Base-by-base conservation (phyloP, 30 jellyfish, hydroid and myxozoan species). In the Hydractinia symbiolongicarpus region DNA sequence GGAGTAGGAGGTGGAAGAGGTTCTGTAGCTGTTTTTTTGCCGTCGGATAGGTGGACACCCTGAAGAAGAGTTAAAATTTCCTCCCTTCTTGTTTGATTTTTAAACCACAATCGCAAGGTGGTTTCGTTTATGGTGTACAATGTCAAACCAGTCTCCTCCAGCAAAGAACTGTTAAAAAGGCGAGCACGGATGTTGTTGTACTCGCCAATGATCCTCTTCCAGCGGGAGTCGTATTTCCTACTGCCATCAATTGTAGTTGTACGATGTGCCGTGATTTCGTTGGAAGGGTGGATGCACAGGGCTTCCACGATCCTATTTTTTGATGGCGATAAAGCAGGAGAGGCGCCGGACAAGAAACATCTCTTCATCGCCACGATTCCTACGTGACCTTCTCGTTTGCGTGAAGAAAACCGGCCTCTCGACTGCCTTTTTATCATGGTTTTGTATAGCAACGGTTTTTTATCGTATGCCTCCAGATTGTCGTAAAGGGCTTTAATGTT, bases 241-340 rank as follows among this genome's bases (percentile, higher is more conserved):
- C 13, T 67, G 50, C 68, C 52, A 7, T 0, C 66, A 15, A 40
- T 71, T 13, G 86, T 78, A 9, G 67, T 17, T 4, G 81, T 49
- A 60, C 60, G 44, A 2, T 30, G 44, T 30, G 44, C 80, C 16
- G 80, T 15, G 15, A 71, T 71, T 5, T 20, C 51, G 15, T 20
- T 71, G 50, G 67, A 71, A 44, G 60, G 19, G 70, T 79, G 64
- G 67, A 79, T 30, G 52, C 82, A 61, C 9, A 61, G 44, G 4
- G 87, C 87, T 57, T 79, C 87, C 0, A 79, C 87, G 10, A 79
- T 21, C 9, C 69, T 50, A 66, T 81, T 79, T 17, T 71, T 70
- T 15, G 71, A 19, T 13, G 87, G 87, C 11, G 87, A 71, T 13
- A 79, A 53, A 11, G 87, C 87, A 16, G 87, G 52, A 8, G 87